Evolutionary conservation across 2,113 vertebrate species (phyloP).

Genomic region (Beaufortia kweichowensis): DNA sequence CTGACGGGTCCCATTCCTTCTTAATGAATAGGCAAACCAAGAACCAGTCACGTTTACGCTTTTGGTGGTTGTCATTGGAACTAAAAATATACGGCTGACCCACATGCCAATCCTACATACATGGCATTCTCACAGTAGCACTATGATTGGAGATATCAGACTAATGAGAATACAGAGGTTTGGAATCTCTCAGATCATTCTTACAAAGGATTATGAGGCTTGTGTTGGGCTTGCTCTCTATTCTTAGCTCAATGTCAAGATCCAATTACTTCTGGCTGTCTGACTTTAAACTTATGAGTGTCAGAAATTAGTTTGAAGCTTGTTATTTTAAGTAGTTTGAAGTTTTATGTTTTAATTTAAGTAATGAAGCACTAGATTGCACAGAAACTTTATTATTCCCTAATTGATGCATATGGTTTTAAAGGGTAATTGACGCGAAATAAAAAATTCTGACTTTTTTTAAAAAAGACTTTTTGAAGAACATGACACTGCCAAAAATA

Average conservation of each 20-base stretch:
- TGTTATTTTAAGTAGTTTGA: too few species aligned
- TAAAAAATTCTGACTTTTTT: too few species aligned
- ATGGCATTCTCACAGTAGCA: conserved; percentile 9
- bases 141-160: neutral
- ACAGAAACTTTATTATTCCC: neutral
- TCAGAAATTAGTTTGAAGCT: neutral
- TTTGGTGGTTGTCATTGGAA: conserved; percentile 6
- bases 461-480: too few species aligned
- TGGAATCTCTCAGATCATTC: neutral
- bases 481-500: too few species aligned
- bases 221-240: neutral
- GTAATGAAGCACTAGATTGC: neutral
- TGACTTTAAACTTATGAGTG: neutral
- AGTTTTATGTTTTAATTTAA: too few species aligned
- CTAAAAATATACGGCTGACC: conserved; percentile 3
- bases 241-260: conserved; percentile 5
- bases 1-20: conserved; percentile 21
- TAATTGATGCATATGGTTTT: neutral
- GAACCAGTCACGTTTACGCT: neutral
- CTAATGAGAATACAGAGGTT: conserved; percentile 11
- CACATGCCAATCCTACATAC: conserved; percentile 13
- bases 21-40: neutral
- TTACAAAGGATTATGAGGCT: conserved; percentile 2
- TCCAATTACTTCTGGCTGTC: neutral
- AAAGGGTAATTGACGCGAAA: too few species aligned